Evolutionary conservation across 2,888 invertebrate species (phyloP).

Genomic region (Balanococcus diminutus): DNA sequence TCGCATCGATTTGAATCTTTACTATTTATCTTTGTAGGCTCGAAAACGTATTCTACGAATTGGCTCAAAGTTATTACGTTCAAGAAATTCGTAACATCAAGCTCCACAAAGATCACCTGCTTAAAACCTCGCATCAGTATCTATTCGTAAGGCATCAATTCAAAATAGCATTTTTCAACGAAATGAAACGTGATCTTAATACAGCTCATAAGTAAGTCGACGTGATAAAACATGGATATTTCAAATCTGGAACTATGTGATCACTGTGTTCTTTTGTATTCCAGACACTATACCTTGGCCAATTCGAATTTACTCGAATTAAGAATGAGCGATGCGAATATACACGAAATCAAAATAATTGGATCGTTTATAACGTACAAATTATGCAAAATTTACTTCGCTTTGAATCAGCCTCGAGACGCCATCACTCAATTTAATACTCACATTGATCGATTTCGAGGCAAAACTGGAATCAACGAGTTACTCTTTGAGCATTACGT

Average conservation of each 20-base stretch:
- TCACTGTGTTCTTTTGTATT: slow-evolving; percentile 57
- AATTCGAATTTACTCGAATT: slow-evolving; percentile 90
- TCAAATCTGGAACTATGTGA: slow-evolving; percentile 5
- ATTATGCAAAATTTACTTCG: slow-evolving; percentile 88
- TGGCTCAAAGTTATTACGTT: slow-evolving; percentile 91
- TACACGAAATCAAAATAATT: slow-evolving; percentile 91
- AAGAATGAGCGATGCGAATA: slow-evolving; percentile 85
- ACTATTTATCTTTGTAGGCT: slow-evolving; percentile 66
- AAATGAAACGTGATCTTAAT: slow-evolving; percentile 86
- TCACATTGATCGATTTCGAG: slow-evolving; percentile 88
- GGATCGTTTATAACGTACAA: slow-evolving; percentile 96
- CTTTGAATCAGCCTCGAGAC: slow-evolving; percentile 87
- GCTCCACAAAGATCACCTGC: slow-evolving; percentile 86
- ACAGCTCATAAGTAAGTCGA: slow-evolving; percentile 68
- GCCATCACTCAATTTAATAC: slow-evolving; percentile 92
- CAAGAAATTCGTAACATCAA: slow-evolving; percentile 85
- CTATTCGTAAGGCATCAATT: slow-evolving; percentile 95
- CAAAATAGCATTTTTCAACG: slow-evolving; percentile 94
- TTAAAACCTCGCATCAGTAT: slow-evolving; percentile 88
- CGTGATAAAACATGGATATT: background rate
- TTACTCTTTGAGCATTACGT: slow-evolving; percentile 92
- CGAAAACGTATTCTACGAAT: slow-evolving; percentile 92
- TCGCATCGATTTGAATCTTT: background rate
- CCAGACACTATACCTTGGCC: slow-evolving; percentile 81
- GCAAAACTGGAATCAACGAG: slow-evolving; percentile 71